Base-by-base conservation (phyloP, 1,140 invertebrate genomes). In the Tetraneura akinire region DNA sequence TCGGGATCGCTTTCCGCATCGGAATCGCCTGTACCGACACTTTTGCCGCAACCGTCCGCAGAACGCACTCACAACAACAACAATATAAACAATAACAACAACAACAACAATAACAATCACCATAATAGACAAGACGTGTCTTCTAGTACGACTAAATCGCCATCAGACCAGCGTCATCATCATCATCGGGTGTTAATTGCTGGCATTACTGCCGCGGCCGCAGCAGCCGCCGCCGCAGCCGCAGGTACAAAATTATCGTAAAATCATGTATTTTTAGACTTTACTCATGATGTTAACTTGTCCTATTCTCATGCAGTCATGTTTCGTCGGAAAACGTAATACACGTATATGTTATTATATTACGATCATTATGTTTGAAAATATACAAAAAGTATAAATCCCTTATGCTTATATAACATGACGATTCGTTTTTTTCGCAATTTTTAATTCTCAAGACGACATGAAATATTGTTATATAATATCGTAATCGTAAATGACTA, bases 1-100 rank as follows among this genome's bases (percentile, higher is more conserved):
- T 18, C 85, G 84, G 16, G 86, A 85, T 82, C 80, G 85, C n/a
- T 86, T 84, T 78, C 83, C 84, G 53, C 13, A 45, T 60, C 73
- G 1, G 53, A 14, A 45, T 60, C 73, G 1, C 73, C 55, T 1
- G 49, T 3, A 10, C 13, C 51, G n/a, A 18, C 11, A 10, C 18
- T 66, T n/a, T 49, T 62, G n/a, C 10, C 23, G 47, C 26, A 29
- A 23, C 66, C 9, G n/a, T 8, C 45, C 9, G 45, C 45, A 16
- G 23, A 49, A 26, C 42, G 23, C 64, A 37, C 6, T 47, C 66
- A 4, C 21, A 16, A 47, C 14, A 26, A 49, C 66, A 47, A 10
- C 23, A 70, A 70, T 21, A 26, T 26, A 1, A 47, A 70, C 6
- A 49, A 49, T 1, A 47, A 70, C 66, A 23, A 49, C 13, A 42